phyloP scores from a whole-genome alignment of 2,797 vertebrate species.

The Leptoclinus maculatus region DNA sequence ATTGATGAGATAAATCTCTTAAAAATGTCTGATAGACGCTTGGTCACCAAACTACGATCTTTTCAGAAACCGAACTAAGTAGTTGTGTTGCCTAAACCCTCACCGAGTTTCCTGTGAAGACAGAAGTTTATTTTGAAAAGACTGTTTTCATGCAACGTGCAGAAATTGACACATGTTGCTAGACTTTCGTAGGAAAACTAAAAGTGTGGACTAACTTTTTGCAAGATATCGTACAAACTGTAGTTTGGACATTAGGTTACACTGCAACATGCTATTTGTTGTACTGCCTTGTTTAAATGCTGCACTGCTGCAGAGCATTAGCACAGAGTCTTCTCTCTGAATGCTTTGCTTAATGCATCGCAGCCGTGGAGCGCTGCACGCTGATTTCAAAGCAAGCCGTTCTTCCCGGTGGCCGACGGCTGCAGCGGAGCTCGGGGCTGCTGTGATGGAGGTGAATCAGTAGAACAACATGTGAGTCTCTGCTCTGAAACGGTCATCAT shows the following conservation, averaged over 20 bases:
- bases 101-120: too few relatives aligned
- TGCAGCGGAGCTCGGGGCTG: slow-evolving; percentile 17
- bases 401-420: slow-evolving; percentile 1
- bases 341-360: background rate
- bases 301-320: background rate
- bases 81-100: too few relatives aligned
- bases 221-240: too few relatives aligned
- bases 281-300: background rate
- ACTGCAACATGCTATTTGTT: background rate
- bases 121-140: too few relatives aligned
- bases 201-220: too few relatives aligned
- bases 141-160: too few relatives aligned
- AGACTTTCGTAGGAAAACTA: too few relatives aligned
- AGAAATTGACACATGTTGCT: too few relatives aligned
- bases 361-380: background rate
- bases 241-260: background rate
- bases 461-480: slow-evolving; percentile 52
- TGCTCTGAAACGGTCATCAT: slow-evolving; percentile 57
- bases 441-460: slow-evolving; percentile 41
- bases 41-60: too few relatives aligned
- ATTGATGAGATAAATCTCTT: background rate
- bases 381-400: slow-evolving; percentile 18
- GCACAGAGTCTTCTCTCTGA: background rate
- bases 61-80: too few relatives aligned
- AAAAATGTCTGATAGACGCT: too few relatives aligned